Base-by-base conservation (phyloP, 2,888 invertebrate genomes). In the Rutpela maculata region DNA sequence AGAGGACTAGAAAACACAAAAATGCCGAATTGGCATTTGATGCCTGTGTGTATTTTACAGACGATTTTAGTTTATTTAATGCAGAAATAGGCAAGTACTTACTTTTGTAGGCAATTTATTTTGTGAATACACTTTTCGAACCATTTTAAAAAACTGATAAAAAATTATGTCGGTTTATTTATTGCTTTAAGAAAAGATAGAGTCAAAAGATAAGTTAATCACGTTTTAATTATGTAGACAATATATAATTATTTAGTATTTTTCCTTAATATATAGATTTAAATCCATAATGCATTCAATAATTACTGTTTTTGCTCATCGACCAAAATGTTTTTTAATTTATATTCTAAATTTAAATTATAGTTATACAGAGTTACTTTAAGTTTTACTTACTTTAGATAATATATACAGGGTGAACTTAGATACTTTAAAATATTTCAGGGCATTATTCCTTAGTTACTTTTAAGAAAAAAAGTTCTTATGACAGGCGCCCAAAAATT, bases 21-120 rank as follows among this genome's bases (percentile, higher is more conserved):
- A 78, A 86, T 15, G 87, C 93, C 0, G 94, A 95, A 82, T 89
- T 92, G 11, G 95, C 95, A 0, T 92, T 92, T 84, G 95, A 95
- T 81, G 95, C 93, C 56, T 92, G 93, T 77, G 93, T 93, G 84
- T 95, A 95, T 90, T 95, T 95, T 86, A 91, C 92, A 10, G 94
- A 95, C 87, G 95, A 95, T 86, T 92, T 94, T 80, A 90, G 91
- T 75, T 92, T 92, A 84, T 92, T 92, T 15, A 92, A 92, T 89
- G 85, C 87, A 77, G 87, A 88, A 82, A 85, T 90, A 88, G 92
- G 92, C 91, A 90, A 88, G 89, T 89, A 85, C 60, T 57, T n/a
- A n/a, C n/a, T 62, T 22, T 63, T 56, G 11, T 43, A 31, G 7
- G 22, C 26, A 22, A 38, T 63, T 73, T 50, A 10, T 65, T 17